Evolutionary conservation across 2,113 vertebrate genomes (phyloP), one percentile per base, ranked within the genome.

Genomic region (Collichthys lucidus): DNA sequence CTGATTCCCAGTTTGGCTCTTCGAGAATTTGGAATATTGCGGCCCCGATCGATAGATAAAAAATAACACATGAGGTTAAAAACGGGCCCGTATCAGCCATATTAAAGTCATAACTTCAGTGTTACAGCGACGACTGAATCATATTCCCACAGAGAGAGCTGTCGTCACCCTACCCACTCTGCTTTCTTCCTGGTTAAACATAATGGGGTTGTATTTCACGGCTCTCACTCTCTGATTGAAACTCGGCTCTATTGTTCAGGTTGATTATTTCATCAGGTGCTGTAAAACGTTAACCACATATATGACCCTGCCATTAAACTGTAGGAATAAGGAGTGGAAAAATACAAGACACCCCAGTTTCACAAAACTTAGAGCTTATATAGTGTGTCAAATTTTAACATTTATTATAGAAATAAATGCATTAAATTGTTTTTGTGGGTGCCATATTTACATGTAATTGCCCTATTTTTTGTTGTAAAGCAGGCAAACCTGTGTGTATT

Each of bases 71-170:
- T 5, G 97, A 98, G 19, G 98, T 98, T 76, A 99, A 92, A 88
- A 99, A 88, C 16, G 98, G 96, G 26, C 98, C 98, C 82, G 96
- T 96, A 91, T 99, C 98, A 78, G 97, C 97, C 98, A 99, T 99
- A 93, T 71, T 91, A 17, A 75, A 77, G 77, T 76, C 87, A 91
- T 88, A 83, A 89, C 88, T 85, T 88, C 52, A 83, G 53, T 44
- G 53, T 56, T 4, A 26, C 14, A n/a, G 14, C 50, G 59, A 10
- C 15, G 76, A 74, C 65, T 3, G 5, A 75, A 40, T 80, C 66
- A 11, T 44, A 24, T 35, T 79, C 73, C 61, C 4, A 0, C 53
- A 47, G n/a, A n/a, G n/a, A n/a, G 64, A 55, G 35, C 71, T 62
- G 83, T 20, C 16, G 42, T 71, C 67, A 35, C 44, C 47, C 66